These are phyloP conservation scores for Mesitornis unicolor DNA, from an alignment of 2,113 vertebrate species.

Conservation along the genomic window DNA sequence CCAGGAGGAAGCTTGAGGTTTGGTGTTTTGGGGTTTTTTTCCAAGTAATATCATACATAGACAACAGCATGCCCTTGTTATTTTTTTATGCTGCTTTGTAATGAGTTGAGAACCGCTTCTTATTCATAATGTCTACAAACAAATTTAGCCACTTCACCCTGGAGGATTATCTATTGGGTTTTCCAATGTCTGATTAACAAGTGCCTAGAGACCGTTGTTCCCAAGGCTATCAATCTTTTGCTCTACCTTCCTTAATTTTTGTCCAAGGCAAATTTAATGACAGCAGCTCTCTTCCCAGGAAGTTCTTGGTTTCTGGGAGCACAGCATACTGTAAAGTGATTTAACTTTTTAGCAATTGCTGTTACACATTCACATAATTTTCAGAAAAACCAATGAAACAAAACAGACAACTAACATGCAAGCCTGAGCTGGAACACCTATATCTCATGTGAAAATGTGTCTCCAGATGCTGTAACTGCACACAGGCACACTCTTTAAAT, in stretches of 20 bases:
- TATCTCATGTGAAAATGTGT: background rate
- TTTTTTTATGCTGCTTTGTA: constrained; percentile 38
- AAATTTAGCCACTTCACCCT: constrained; percentile 59
- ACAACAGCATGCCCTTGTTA: constrained; percentile 6
- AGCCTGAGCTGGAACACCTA: background rate
- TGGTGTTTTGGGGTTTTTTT: background rate
- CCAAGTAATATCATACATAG: background rate
- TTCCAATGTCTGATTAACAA: constrained; percentile 65
- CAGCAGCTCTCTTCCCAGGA: background rate
- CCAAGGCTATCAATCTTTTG: constrained; percentile 43
- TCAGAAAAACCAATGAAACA: background rate
- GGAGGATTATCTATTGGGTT: constrained; percentile 46
- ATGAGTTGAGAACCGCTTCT: constrained; percentile 43
- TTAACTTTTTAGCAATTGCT: background rate
- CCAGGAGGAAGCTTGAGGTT: background rate
- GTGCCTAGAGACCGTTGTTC: constrained; percentile 49
- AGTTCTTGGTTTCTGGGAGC: background rate
- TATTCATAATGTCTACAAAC: constrained; percentile 63
- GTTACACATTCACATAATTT: background rate
- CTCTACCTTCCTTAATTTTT: constrained; percentile 43
- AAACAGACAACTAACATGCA: background rate
- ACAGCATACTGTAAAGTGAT: background rate
- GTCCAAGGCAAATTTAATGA: constrained; percentile 45
- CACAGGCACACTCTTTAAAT: constrained; percentile 34
- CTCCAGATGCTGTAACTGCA: background rate